Evolutionary conservation across 2,888 invertebrate species (phyloP).

Genomic region (Athetis lepigone): DNA sequence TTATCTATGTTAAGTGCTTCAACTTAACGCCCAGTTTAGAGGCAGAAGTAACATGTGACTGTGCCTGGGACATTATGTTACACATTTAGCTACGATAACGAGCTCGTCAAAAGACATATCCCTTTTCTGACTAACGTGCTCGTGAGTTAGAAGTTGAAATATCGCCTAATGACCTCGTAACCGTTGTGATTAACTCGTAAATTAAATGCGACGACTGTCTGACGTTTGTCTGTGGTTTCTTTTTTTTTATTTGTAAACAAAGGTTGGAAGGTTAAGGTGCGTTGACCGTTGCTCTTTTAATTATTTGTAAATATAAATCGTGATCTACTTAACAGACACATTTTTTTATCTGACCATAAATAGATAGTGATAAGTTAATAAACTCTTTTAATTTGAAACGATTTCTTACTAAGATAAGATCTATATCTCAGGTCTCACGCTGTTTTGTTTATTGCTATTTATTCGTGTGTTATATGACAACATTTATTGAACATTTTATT

Average conservation of each 20-base stretch:
- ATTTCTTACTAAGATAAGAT: conserved; percentile 10
- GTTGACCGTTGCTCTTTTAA: not conserved
- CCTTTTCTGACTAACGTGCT: conserved; percentile 64
- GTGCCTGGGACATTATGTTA: conserved; percentile 52
- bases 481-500: conserved; percentile 52
- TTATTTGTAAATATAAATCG: no score
- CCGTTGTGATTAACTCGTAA: conserved; percentile 54
- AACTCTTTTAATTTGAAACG: conserved; percentile 5
- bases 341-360: no score
- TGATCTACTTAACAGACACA: no score
- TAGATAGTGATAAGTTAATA: not conserved
- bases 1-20: conserved; percentile 52
- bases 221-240: conserved; percentile 42
- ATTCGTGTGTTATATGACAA: conserved; percentile 41
- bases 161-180: conserved; percentile 63
- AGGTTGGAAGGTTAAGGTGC: not conserved
- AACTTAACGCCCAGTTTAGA: conserved; percentile 42
- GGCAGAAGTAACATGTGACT: conserved; percentile 48
- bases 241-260: conserved; percentile 18
- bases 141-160: conserved; percentile 60
- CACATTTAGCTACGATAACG: conserved; percentile 65
- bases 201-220: conserved; percentile 52
- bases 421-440: conserved; percentile 41
- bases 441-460: conserved; percentile 49
- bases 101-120: conserved; percentile 70